Evolutionary conservation across 2,888 invertebrate species (phyloP).

Genomic region (Parnassius orleans): DNA sequence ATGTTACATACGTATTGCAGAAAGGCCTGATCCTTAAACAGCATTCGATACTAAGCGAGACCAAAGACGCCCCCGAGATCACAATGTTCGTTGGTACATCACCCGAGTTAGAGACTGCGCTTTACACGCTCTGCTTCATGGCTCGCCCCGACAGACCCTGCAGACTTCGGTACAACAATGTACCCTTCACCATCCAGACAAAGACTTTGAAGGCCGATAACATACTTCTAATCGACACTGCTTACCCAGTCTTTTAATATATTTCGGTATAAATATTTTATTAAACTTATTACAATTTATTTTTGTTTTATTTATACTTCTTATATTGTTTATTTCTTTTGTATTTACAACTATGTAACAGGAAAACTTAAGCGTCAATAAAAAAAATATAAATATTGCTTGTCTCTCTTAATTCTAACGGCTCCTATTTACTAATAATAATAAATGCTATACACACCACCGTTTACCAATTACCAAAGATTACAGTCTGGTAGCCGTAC

Average conservation of each 20-base stretch:
- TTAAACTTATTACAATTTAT: neutral
- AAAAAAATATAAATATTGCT: neutral
- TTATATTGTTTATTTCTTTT: no score
- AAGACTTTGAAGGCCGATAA: slow-evolving; percentile 67
- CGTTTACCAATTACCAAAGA: no score
- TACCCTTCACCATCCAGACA: slow-evolving; percentile 68
- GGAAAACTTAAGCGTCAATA: neutral
- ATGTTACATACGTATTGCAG: slow-evolving; percentile 59
- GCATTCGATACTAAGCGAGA: slow-evolving; percentile 85
- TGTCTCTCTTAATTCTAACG: no score
- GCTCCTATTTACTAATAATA: no score
- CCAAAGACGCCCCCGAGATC: slow-evolving; percentile 88
- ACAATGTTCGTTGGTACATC: slow-evolving; percentile 92
- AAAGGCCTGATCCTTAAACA: slow-evolving; percentile 89
- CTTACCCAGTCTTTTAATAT: slow-evolving; percentile 49
- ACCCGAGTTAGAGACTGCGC: slow-evolving; percentile 93
- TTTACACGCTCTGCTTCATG: slow-evolving; percentile 94
- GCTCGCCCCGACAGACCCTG: slow-evolving; percentile 88
- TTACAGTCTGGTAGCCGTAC: no score
- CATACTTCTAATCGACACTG: slow-evolving; percentile 64
- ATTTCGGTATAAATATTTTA: neutral
- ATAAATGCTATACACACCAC: no score
- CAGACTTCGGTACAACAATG: slow-evolving; percentile 78
- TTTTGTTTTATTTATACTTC: neutral
- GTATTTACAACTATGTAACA: no score